Conservation (phyloP, 2,888 invertebrate genomes). For the Notocelia uddmanniana region DNA sequence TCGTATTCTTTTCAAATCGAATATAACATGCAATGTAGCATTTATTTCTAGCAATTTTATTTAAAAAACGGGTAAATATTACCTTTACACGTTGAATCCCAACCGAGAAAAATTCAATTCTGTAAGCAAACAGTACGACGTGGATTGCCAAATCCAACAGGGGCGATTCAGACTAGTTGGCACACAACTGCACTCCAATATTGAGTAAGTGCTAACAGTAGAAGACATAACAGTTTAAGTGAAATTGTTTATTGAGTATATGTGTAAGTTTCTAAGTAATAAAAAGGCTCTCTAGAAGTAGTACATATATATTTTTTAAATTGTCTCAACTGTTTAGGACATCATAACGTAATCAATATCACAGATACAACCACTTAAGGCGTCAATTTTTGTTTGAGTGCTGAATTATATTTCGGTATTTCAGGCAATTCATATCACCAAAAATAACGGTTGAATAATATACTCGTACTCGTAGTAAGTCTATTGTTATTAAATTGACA, state of each 20-base stretch:
- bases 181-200: slow-evolving; percentile 52
- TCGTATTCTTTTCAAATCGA: background rate
- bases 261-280: background rate
- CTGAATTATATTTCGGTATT: too few species aligned
- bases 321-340: background rate
- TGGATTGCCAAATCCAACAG: slow-evolving; percentile 51
- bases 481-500: too few species aligned
- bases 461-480: too few species aligned
- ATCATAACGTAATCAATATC: too few species aligned
- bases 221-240: slow-evolving; percentile 13
- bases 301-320: too few species aligned
- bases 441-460: too few species aligned
- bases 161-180: slow-evolving; percentile 52
- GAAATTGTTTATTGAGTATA: slow-evolving; percentile 14
- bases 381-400: too few species aligned
- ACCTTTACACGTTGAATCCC: slow-evolving; percentile 19
- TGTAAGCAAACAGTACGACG: slow-evolving; percentile 45
- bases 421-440: too few species aligned
- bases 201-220: slow-evolving; percentile 27
- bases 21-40: background rate
- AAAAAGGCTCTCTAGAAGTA: too few species aligned
- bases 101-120: slow-evolving; percentile 45
- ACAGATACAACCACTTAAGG: too few species aligned
- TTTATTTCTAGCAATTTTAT: background rate
- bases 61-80: slow-evolving; percentile 11